Percentiles rank a stretch among this genome's conserved stretches.
Conservation (phyloP, 2,113 vertebrate genomes). For the Rhynchomys soricoides region DNA sequence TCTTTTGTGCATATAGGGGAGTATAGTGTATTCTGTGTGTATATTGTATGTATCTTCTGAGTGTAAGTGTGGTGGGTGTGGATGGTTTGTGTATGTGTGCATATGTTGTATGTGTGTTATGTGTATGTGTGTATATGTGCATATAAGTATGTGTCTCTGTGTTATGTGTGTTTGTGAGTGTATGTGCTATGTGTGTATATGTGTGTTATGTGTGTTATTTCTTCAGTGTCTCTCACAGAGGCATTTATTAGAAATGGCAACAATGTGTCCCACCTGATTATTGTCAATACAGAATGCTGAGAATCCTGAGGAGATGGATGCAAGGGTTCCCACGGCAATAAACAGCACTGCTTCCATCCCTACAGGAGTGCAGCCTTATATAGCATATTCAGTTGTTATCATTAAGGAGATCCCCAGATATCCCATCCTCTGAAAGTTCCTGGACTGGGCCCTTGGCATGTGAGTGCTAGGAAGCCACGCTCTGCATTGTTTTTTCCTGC, state of each 20-base stretch:
- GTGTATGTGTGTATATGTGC: no score
- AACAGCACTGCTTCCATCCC: neutral
- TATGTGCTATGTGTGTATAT: neutral
- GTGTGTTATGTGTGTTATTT: neutral
- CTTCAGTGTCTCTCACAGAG: neutral
- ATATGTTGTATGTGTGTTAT: no score
- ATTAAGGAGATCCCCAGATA: neutral
- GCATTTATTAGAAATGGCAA: neutral
- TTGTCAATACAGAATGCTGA: neutral
- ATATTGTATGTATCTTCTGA: neutral
- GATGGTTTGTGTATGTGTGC: neutral
- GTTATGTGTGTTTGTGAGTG: no score
- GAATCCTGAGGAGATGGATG: neutral
- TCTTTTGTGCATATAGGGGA: neutral
- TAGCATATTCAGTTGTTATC: neutral
- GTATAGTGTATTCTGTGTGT: neutral
- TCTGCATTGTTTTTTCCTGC: neutral
- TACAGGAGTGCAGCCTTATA: neutral
- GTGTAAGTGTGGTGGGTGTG: neutral
- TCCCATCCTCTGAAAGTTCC: neutral
- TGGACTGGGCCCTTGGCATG: neutral
- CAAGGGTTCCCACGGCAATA: neutral
- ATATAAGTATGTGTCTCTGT: no score
- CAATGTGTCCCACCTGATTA: neutral
- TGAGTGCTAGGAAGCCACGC: neutral